These are phyloP conservation scores for Drosophila flavopinicola DNA, from an alignment of 2,888 invertebrate genomes.

Conservation along the genomic window DNA sequence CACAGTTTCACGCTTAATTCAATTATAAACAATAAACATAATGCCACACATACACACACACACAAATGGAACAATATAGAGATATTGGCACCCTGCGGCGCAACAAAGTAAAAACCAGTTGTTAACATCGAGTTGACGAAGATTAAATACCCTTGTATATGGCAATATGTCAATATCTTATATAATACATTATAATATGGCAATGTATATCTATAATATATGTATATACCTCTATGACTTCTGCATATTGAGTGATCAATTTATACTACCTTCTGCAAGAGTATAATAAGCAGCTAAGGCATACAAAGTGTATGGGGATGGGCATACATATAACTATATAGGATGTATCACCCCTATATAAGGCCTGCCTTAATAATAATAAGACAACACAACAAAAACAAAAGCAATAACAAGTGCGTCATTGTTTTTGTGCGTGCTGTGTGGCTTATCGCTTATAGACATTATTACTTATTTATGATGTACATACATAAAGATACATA, in stretches of 20 bases:
- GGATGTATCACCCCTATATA: slow-evolving; percentile 33
- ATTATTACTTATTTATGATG: slow-evolving; percentile 14
- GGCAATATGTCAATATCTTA: too few relatives aligned
- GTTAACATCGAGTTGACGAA: not conserved
- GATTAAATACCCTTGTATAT: slow-evolving; percentile 7
- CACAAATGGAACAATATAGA: slow-evolving; percentile 11
- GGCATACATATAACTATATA: not conserved
- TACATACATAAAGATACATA: slow-evolving; percentile 3
- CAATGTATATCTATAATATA: not conserved
- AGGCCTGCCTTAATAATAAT: slow-evolving; percentile 33
- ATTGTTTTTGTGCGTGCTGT: slow-evolving; percentile 62
- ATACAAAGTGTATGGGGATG: slow-evolving; percentile 2
- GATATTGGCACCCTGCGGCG: slow-evolving; percentile 66
- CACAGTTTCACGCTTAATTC: slow-evolving; percentile 68
- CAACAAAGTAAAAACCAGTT: slow-evolving; percentile 3
- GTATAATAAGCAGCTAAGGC: slow-evolving; percentile 39
- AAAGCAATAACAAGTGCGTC: slow-evolving; percentile 64
- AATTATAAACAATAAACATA: slow-evolving; percentile 75
- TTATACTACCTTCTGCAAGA: not conserved
- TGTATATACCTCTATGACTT: not conserved
- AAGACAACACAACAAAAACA: slow-evolving; percentile 16
- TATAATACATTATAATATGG: too few relatives aligned
- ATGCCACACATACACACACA: slow-evolving; percentile 37
- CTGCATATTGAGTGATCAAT: not conserved
- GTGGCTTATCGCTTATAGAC: slow-evolving; percentile 55